Evolutionary conservation across 2,797 vertebrate genomes (phyloP), one percentile per base, ranked within the genome.

Genomic region (Sitta carolinensis): DNA sequence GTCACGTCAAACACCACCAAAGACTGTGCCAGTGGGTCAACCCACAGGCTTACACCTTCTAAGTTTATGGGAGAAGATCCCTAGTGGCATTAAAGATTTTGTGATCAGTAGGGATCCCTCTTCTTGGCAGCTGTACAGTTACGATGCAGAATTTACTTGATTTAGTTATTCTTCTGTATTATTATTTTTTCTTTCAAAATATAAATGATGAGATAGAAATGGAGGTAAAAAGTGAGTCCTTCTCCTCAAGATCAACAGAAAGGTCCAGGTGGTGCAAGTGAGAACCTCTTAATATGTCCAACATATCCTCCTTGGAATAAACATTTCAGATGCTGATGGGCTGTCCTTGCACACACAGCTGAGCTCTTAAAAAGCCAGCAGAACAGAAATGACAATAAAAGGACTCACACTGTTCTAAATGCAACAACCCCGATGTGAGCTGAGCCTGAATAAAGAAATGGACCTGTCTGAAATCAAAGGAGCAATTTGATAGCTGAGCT

Each of bases 1-100:
- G 7, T 36, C 0, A 0, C 7, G 4, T 79, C n/a, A 90, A 66
- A 66, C 11, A 23, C 30, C 58, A 61, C 17, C 11, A 22, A 76
- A 73, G 55, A 55, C 13, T 38, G 34, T 13, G 38, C 15, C 54
- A 82, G 21, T 7, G 34, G 10, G 70, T 27, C 43, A 79, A 43
- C 11, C 5, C 26, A 50, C 42, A 77, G 42, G 8, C 27, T 30
- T n/a, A 0, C 5, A 16, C 11, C 25, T 66, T 84, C 11, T 34
- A n/a, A 11, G 19, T 32, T 73, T 18, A 40, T 4, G 2, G 9
- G 10, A 69, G 20, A 87, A 89, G 94, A 88, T 23, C 20, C 19
- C 16, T 29, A 32, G 16, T 9, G 25, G 29, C 19, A 63, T 16
- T 87, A 21, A 76, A 47, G 58, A 64, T 16, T 34, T 55, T 61